A percentile compares a stretch with the other conserved stretches of the same genome.
Conservation (phyloP, 2,797 vertebrate species). For the Limosa lapponica region DNA sequence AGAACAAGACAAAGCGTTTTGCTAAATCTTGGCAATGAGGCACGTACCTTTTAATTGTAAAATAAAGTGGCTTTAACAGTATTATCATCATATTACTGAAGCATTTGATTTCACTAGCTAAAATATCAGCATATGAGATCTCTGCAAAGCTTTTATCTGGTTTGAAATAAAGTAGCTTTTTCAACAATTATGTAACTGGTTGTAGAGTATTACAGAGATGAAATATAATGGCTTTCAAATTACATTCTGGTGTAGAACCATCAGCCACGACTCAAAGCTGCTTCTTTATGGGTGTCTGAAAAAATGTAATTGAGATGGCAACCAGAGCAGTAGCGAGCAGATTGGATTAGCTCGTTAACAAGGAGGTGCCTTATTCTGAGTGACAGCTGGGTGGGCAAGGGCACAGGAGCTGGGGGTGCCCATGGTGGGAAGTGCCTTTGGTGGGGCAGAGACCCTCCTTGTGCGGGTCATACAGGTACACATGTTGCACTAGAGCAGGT, state of each 20-base stretch:
- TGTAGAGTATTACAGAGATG: not conserved
- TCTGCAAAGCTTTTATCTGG: conserved; percentile 27
- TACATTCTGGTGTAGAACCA: conserved; percentile 1
- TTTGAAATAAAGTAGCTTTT: conserved; percentile 44
- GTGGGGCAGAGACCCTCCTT: not conserved
- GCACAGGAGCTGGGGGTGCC: not conserved
- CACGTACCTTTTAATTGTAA: conserved; percentile 52
- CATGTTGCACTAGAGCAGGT: not conserved
- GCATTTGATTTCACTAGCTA: conserved; percentile 7
- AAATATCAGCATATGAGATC: conserved; percentile 11
- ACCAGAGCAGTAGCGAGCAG: not conserved
- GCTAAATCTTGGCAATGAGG: not conserved
- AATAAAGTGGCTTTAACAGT: conserved; percentile 21
- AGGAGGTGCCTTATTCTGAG: not conserved
- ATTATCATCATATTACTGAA: not conserved
- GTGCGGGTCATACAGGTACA: fast-evolving
- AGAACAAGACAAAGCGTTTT: conserved; percentile 27
- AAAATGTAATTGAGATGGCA: conserved; percentile 14
- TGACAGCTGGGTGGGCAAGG: not conserved
- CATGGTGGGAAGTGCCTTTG: fast-evolving
- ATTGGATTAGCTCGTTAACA: not conserved
- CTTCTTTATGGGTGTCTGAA: not conserved
- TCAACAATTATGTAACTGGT: not conserved
- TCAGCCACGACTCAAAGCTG: not conserved
- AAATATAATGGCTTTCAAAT: conserved; percentile 32